Evolutionary conservation across 2,888 invertebrate species (phyloP).

Genomic region (Schizaphis graminum): DNA sequence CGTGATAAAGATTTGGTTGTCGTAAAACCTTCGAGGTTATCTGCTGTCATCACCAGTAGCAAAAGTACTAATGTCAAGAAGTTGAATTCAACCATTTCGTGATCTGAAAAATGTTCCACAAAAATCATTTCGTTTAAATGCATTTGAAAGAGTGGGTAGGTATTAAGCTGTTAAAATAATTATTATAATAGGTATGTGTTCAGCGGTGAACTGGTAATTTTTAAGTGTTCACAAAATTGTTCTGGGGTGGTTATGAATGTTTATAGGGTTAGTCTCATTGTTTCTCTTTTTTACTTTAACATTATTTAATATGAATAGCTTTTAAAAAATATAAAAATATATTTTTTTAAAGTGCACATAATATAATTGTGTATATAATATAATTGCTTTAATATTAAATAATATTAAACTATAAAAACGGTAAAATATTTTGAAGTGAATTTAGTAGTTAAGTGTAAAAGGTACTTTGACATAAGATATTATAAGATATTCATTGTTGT

Average conservation of each 20-base stretch:
- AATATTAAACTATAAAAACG: neutral
- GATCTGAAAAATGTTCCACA: slow-evolving; percentile 35
- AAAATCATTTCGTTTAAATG: neutral
- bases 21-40: neutral
- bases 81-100: slow-evolving; percentile 5
- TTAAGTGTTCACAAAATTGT: neutral
- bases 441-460: neutral
- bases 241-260: neutral
- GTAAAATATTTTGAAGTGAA: neutral
- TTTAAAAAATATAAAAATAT: neutral
- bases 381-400: neutral
- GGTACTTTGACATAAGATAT: neutral
- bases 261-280: neutral
- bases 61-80: neutral
- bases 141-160: neutral
- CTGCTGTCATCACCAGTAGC: neutral
- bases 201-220: neutral
- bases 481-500: neutral
- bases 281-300: neutral
- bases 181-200: neutral
- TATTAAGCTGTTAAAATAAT: neutral
- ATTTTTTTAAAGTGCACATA: neutral
- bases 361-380: neutral
- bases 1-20: neutral
- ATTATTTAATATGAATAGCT: neutral